Percentiles rank a stretch among this genome's conserved stretches.
Conservation (phyloP, 2,113 vertebrate species). For the Chamaetylas fuelleborni region DNA sequence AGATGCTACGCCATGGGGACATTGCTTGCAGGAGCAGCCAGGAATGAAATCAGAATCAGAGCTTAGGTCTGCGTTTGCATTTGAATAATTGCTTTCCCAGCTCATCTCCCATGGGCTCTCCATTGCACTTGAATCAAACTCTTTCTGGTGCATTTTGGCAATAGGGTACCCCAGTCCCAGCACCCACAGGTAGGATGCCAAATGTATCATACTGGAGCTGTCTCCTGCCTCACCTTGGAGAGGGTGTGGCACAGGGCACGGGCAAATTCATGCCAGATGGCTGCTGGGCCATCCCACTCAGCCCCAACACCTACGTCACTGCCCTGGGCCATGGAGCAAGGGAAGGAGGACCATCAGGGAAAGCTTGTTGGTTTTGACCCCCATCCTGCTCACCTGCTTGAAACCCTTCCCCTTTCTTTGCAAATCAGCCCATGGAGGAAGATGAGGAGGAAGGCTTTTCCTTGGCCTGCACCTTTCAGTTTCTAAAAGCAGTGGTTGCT, state of each 20-base stretch:
- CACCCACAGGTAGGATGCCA: neutral
- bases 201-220: neutral
- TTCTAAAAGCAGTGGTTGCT: neutral
- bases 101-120: rapidly evolving
- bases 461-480: neutral
- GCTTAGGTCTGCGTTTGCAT: neutral
- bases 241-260: neutral
- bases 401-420: neutral
- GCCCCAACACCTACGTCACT: neutral
- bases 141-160: neutral
- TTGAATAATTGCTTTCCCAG: neutral
- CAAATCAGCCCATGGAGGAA: neutral
- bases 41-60: neutral
- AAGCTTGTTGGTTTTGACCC: neutral
- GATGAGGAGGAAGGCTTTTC: neutral
- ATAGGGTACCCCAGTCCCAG: neutral
- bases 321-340: neutral
- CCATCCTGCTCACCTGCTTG: neutral
- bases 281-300: neutral
- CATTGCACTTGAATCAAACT: neutral
- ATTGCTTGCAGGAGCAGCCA: neutral
- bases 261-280: neutral
- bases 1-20: rapidly evolving
- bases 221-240: rapidly evolving
- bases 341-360: neutral